Evolutionary conservation across 2,113 vertebrate genomes (phyloP).

Genomic region (Puffinus mauretanicus): DNA sequence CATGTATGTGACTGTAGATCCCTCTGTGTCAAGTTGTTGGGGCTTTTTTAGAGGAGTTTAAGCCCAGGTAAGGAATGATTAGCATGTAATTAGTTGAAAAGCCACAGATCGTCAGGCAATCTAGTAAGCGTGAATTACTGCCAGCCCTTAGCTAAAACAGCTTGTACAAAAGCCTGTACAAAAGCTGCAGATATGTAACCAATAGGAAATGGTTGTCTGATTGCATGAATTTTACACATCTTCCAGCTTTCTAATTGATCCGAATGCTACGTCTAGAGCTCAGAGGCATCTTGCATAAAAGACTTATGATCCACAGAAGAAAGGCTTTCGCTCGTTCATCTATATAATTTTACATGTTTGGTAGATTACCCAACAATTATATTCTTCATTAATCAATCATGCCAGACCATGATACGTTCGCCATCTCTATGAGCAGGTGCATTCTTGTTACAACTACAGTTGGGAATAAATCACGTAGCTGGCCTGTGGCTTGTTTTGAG

Average conservation of each 20-base stretch:
- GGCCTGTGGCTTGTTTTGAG: background rate
- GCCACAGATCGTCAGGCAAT: background rate
- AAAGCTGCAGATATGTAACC: background rate
- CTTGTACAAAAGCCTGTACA: background rate
- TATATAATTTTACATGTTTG: background rate
- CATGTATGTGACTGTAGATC: background rate
- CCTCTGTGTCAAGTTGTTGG: background rate
- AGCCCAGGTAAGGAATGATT: conserved; percentile 13
- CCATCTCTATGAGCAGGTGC: background rate
- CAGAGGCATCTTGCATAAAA: background rate
- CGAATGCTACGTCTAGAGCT: background rate
- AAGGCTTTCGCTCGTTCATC: background rate
- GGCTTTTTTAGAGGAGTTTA: background rate
- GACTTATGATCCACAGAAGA: background rate
- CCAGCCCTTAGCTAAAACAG: background rate
- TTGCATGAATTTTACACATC: background rate
- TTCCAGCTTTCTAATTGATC: background rate
- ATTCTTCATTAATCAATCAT: background rate
- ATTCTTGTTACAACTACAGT: background rate
- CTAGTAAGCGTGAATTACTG: background rate
- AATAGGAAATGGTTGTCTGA: background rate
- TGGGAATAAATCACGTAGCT: background rate
- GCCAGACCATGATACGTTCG: background rate
- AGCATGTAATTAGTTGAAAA: conserved; percentile 3
- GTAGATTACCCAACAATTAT: background rate